Evolutionary conservation across 1,140 invertebrate genomes (phyloP).

Genomic region (Hylyphantes graminicola): DNA sequence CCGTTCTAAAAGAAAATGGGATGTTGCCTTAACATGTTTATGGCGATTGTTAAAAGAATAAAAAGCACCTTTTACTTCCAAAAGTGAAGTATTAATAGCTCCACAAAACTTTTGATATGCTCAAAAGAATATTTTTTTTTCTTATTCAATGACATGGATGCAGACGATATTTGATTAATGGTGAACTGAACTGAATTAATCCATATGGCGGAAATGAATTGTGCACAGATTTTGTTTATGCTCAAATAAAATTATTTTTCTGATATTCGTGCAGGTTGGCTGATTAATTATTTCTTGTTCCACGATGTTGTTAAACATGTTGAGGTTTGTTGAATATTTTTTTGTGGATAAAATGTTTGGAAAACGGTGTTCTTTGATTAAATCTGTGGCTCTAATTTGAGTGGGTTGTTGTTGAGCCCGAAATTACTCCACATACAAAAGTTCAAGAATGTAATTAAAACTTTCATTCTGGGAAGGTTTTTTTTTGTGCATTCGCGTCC

Average conservation of each 20-base stretch:
- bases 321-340: too few species aligned
- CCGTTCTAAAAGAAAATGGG: slow-evolving; percentile 33
- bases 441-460: too few species aligned
- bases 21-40: slow-evolving; percentile 23
- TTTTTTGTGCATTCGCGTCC: too few species aligned
- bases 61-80: neutral
- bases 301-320: too few species aligned
- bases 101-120: slow-evolving; percentile 28
- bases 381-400: too few species aligned
- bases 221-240: slow-evolving; percentile 12
- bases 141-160: slow-evolving; percentile 5
- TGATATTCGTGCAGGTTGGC: slow-evolving; percentile 4
- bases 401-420: too few species aligned
- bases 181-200: neutral
- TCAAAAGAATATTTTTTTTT: slow-evolving; percentile 17
- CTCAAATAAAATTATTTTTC: slow-evolving; percentile 12
- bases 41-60: slow-evolving; percentile 23
- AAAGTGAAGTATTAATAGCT: slow-evolving; percentile 39
- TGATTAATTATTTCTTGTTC: too few species aligned
- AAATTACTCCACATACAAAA: too few species aligned
- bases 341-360: too few species aligned
- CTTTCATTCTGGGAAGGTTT: too few species aligned
- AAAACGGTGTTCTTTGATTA: too few species aligned
- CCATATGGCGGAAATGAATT: slow-evolving; percentile 32
- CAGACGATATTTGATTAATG: slow-evolving; percentile 39